Conservation (phyloP, 2,797 vertebrate species). For the Onychomys leucogaster region DNA sequence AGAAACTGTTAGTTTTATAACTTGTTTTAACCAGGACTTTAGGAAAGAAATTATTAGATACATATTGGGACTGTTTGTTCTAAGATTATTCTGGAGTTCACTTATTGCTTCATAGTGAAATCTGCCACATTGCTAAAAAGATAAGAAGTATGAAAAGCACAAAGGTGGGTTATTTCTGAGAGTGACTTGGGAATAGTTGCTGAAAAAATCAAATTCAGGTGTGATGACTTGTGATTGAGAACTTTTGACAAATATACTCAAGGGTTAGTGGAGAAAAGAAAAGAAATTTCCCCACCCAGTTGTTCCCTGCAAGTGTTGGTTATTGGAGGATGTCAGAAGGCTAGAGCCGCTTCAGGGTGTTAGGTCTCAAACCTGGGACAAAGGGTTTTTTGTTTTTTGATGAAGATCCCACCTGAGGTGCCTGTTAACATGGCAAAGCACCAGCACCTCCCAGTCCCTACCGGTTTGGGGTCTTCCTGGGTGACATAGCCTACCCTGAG, state of each 20-base stretch:
- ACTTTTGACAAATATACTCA: background rate
- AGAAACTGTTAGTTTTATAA: conserved; percentile 11
- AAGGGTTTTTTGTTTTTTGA: no score
- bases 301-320: background rate
- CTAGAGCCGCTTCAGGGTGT: background rate
- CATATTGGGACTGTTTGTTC: conserved; percentile 6
- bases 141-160: background rate
- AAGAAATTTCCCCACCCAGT: background rate
- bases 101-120: conserved; percentile 8
- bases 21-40: conserved; percentile 12
- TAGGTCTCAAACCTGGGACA: background rate
- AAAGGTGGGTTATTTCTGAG: background rate
- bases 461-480: background rate
- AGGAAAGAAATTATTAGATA: conserved; percentile 12
- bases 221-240: background rate
- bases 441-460: no score
- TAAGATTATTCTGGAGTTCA: background rate
- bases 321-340: background rate
- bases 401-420: no score
- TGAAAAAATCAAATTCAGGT: background rate
- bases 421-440: background rate
- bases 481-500: no score
- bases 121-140: conserved; percentile 3
- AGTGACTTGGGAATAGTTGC: background rate
- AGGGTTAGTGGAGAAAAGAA: background rate